Conservation (phyloP, 2,797 vertebrate genomes). For the Sebastes jordani region DNA sequence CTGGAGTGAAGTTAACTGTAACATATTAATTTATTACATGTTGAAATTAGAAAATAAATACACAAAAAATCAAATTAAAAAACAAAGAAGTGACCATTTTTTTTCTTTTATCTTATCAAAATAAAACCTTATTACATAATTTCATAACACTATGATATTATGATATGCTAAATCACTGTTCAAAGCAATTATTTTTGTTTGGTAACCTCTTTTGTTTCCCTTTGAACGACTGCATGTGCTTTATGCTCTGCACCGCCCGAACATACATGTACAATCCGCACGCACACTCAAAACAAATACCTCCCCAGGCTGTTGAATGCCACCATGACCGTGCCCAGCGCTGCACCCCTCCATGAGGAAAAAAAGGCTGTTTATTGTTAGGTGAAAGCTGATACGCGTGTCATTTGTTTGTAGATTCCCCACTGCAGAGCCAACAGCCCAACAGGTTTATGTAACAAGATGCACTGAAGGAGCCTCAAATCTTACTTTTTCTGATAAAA, state of each 20-base stretch:
- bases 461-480: background rate
- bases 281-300: background rate
- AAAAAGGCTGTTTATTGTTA: background rate
- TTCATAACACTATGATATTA: background rate
- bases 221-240: background rate
- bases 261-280: background rate
- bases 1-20: background rate
- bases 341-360: background rate
- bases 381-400: constrained; percentile 2
- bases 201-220: background rate
- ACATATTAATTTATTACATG: background rate
- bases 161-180: background rate
- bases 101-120: background rate
- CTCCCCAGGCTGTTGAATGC: background rate
- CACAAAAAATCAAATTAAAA: background rate
- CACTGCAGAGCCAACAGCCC: background rate
- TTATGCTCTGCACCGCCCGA: background rate
- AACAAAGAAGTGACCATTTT: background rate
- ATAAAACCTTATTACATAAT: background rate
- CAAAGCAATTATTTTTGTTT: background rate
- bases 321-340: background rate
- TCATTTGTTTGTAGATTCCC: background rate
- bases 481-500: background rate
- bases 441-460: background rate
- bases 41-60: background rate